Conservation (phyloP, 1,140 invertebrate genomes). For the Tetramorium alpestre region DNA sequence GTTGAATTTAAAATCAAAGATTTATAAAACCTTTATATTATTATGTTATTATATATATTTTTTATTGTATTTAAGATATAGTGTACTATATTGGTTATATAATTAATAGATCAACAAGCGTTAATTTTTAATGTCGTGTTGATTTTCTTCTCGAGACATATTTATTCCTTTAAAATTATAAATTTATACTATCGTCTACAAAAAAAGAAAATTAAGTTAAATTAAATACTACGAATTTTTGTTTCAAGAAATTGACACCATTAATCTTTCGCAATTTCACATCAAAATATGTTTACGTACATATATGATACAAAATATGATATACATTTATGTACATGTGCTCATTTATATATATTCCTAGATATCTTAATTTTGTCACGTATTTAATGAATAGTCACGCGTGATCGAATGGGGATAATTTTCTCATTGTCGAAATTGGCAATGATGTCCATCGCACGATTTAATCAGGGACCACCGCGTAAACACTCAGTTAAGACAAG, state of each 20-base stretch:
- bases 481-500: constrained; percentile 49
- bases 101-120: background rate
- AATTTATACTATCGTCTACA: background rate
- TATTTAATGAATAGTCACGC: constrained; percentile 50
- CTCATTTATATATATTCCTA: background rate
- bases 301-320: no score
- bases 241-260: background rate
- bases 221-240: background rate
- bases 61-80: background rate
- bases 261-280: background rate
- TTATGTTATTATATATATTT: background rate
- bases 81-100: background rate
- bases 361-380: background rate
- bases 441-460: constrained; percentile 63
- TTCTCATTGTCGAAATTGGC: constrained; percentile 57
- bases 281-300: background rate
- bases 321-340: background rate
- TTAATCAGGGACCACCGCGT: constrained; percentile 56
- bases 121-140: background rate
- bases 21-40: background rate
- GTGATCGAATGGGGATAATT: background rate
- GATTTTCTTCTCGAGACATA: background rate
- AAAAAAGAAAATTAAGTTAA: background rate
- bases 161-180: background rate
- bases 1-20: background rate